A percentile compares a stretch with the other conserved stretches of the same genome.
phyloP scores from a whole-genome alignment of 2,888 invertebrate genomes.

The Drosophila lutescens region DNA sequence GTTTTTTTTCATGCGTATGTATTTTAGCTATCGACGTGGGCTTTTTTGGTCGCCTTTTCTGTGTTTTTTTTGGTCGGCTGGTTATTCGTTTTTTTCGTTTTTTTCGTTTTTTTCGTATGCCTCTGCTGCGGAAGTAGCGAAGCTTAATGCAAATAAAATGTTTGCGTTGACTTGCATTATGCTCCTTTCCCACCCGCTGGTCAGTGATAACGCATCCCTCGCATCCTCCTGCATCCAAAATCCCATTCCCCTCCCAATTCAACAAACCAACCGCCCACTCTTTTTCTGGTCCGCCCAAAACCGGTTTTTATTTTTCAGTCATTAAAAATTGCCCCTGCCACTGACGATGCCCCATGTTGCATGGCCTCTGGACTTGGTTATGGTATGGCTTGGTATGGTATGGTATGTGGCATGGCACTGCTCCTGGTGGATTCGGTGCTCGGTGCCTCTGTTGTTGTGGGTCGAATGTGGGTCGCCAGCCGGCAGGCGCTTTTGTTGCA shows the following conservation, averaged over 20 bases:
- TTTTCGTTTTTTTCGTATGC: slow-evolving; percentile 30
- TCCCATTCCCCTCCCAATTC: slow-evolving; percentile 4
- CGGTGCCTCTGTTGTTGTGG: slow-evolving; percentile 61
- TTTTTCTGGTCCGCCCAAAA: slow-evolving; percentile 38
- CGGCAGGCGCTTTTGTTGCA: slow-evolving; percentile 44
- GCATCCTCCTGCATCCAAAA: no score
- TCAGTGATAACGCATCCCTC: slow-evolving; percentile 33
- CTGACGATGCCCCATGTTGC: background rate
- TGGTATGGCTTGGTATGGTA: background rate
- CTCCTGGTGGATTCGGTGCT: background rate
- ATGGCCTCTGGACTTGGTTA: slow-evolving; percentile 1
- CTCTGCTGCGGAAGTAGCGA: slow-evolving; percentile 47
- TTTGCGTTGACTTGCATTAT: slow-evolving; percentile 82
- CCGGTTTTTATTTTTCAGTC: slow-evolving; percentile 63
- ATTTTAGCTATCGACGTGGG: slow-evolving; percentile 70
- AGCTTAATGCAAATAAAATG: slow-evolving; percentile 80
- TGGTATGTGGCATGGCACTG: background rate
- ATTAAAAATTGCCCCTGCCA: slow-evolving; percentile 70
- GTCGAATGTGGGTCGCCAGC: slow-evolving; percentile 81
- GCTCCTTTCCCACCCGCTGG: slow-evolving; percentile 12
- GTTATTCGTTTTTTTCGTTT: slow-evolving; percentile 20
- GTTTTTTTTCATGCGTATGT: slow-evolving; percentile 44
- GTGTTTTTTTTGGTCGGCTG: slow-evolving; percentile 44
- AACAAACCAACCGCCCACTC: background rate
- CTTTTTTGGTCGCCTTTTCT: slow-evolving; percentile 39